A percentile compares a stretch with the other conserved stretches of the same genome.
These are phyloP conservation scores for Suillia variegata DNA, from an alignment of 2,888 invertebrate species.

Conservation along the genomic window DNA sequence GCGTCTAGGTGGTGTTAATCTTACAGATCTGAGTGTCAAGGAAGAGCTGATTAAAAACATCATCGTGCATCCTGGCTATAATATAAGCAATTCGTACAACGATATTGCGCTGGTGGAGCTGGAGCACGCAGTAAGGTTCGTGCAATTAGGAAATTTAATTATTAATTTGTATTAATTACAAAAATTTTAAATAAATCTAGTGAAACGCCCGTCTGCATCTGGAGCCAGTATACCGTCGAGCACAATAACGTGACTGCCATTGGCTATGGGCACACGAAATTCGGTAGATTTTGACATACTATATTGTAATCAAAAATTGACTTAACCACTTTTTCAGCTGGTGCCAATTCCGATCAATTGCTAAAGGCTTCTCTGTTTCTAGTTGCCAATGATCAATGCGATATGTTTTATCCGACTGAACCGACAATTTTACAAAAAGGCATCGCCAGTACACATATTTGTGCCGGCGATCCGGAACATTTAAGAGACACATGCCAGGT, in stretches of 20 bases:
- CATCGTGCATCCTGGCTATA: conserved; percentile 29
- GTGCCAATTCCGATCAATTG: conserved; percentile 24
- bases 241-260: conserved; percentile 30
- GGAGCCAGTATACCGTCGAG: conserved; percentile 17
- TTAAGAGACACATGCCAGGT: conserved; percentile 33
- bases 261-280: conserved; percentile 34
- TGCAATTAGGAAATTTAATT: not conserved
- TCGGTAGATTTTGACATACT: conserved; percentile 19
- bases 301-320: not conserved
- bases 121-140: conserved; percentile 23
- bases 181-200: conserved; percentile 17
- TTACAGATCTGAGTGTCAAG: conserved; percentile 13
- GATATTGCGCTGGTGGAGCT: conserved; percentile 38
- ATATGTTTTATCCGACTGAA: conserved; percentile 23
- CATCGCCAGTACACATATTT: conserved; percentile 29
- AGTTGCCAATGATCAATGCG: conserved; percentile 26
- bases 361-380: conserved; percentile 26
- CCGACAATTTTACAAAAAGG: conserved; percentile 15
- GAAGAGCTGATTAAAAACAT: conserved; percentile 26
- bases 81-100: conserved; percentile 25
- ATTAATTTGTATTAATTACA: not conserved
- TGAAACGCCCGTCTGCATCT: conserved; percentile 25
- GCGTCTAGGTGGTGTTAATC: conserved; percentile 30
- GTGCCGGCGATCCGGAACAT: conserved; percentile 31
- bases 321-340: conserved; percentile 20